phyloP scores from a whole-genome alignment of 2,797 vertebrate species.

The Amphiprion clarkii region DNA sequence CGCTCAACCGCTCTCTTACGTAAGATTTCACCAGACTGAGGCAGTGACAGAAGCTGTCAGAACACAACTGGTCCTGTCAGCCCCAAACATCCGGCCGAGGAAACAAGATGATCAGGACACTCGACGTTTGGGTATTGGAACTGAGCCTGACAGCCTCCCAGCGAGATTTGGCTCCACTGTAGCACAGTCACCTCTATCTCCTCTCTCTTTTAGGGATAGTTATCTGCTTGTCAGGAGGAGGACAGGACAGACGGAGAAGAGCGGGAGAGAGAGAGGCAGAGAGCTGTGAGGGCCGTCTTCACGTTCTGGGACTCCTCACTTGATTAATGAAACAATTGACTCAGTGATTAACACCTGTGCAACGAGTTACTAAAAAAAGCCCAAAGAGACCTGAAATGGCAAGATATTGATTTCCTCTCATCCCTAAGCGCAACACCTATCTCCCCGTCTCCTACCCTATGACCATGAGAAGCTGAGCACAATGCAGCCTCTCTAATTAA shows the following conservation, averaged over 20 bases:
- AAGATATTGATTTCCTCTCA: constrained; percentile 78
- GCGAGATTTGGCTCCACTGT: constrained; percentile 68
- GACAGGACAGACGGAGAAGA: constrained; percentile 37
- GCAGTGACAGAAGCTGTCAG: constrained; percentile 54
- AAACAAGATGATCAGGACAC: constrained; percentile 59
- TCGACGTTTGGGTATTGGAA: constrained; percentile 53
- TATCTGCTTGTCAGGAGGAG: constrained; percentile 74
- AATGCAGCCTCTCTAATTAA: constrained; percentile 63
- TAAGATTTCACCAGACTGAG: constrained; percentile 39
- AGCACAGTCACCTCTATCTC: constrained; percentile 78
- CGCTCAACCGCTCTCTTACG: constrained; percentile 33
- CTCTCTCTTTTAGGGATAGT: constrained; percentile 68
- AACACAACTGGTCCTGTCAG: constrained; percentile 48
- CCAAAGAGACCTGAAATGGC: constrained; percentile 66
- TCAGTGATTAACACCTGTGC: constrained; percentile 84
- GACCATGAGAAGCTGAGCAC: constrained; percentile 56
- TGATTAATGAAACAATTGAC: constrained; percentile 87
- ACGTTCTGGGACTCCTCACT: constrained; percentile 73
- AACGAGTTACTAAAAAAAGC: constrained; percentile 78
- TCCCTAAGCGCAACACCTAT: constrained; percentile 41
- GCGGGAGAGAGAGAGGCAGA: constrained; percentile 28
- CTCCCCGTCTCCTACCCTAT: constrained; percentile 40
- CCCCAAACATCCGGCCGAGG: constrained; percentile 44
- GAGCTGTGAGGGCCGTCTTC: constrained; percentile 65
- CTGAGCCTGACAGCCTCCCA: constrained; percentile 67